phyloP scores from a whole-genome alignment of 2,113 vertebrate species.

The Ondatra zibethicus region DNA sequence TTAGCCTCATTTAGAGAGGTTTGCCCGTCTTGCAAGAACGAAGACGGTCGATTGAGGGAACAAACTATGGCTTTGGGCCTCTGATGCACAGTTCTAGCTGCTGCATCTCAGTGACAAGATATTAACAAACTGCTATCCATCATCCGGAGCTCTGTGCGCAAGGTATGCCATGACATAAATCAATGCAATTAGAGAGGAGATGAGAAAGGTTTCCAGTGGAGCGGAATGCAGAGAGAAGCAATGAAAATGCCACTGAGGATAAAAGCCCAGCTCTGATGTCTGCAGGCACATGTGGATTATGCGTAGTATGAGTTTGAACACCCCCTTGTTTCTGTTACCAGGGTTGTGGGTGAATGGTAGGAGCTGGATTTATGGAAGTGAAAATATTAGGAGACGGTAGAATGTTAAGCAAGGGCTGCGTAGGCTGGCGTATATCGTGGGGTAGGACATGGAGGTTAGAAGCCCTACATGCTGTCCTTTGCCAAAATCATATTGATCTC shows the following conservation, averaged over 20 bases:
- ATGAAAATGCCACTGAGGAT: not conserved
- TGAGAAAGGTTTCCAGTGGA: not conserved
- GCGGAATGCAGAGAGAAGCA: not conserved
- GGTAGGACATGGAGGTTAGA: not conserved
- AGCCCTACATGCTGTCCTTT: not conserved
- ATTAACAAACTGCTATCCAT: slow-evolving; percentile 67
- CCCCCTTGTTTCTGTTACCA: not conserved
- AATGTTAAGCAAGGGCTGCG: not conserved
- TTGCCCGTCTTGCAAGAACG: slow-evolving; percentile 55
- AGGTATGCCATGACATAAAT: slow-evolving; percentile 46
- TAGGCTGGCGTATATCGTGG: not conserved
- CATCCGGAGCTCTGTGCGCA: slow-evolving; percentile 42
- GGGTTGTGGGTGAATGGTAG: not conserved
- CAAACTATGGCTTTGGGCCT: slow-evolving; percentile 40
- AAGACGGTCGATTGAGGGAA: slow-evolving; percentile 36
- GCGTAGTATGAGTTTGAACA: not conserved
- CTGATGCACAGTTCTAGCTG: slow-evolving; percentile 34
- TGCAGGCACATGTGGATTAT: not conserved
- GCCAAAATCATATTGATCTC: not conserved
- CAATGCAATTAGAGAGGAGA: slow-evolving; percentile 58
- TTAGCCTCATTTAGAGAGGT: slow-evolving; percentile 58
- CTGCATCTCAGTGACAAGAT: slow-evolving; percentile 59
- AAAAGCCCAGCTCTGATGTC: not conserved
- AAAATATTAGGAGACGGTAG: not conserved
- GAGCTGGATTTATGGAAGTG: not conserved